Conservation (phyloP, 2,113 vertebrate species). For the Clarias batrachus region DNA sequence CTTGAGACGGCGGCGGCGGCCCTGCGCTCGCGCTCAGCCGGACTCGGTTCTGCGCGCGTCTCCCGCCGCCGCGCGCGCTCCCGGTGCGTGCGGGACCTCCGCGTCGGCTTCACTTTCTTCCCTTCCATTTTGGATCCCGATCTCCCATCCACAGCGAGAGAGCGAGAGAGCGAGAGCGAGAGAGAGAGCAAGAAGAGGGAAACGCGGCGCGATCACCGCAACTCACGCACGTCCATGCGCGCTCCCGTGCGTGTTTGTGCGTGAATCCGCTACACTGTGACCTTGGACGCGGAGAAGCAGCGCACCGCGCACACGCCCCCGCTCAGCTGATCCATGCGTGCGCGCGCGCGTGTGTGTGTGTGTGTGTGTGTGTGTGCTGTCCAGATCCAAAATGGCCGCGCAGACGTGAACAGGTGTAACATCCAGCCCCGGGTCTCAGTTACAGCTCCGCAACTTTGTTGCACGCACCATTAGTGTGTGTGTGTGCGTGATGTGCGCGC, state of each 20-base stretch:
- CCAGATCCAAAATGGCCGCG: constrained; percentile 69
- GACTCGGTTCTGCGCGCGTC: constrained; percentile 79
- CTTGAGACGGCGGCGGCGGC: background rate
- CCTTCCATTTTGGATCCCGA: constrained; percentile 79
- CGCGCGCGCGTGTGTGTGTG: constrained; percentile 6
- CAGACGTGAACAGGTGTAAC: constrained; percentile 48
- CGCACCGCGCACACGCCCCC: constrained; percentile 64
- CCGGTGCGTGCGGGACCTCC: constrained; percentile 85
- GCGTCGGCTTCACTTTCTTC: constrained; percentile 86
- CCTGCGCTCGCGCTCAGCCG: constrained; percentile 78
- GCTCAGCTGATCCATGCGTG: constrained; percentile 69
- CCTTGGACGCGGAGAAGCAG: constrained; percentile 75
- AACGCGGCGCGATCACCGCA: constrained; percentile 51
- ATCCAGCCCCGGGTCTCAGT: constrained; percentile 51
- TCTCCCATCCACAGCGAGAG: constrained; percentile 4
- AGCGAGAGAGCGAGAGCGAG: background rate
- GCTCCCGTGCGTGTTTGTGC: constrained; percentile 27
- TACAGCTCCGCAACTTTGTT: constrained; percentile 77
- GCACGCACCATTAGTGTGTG: constrained; percentile 58
- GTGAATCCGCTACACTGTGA: constrained; percentile 66
- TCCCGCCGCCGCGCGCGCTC: constrained; percentile 86
- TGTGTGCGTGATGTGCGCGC: background rate
- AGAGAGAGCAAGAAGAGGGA: background rate
- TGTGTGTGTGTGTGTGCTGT: constrained; percentile 14
- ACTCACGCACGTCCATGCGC: constrained; percentile 23